A percentile compares a stretch with the other conserved stretches of the same genome.
Conservation (phyloP, 64 coral and sea anemone species). For the Astreopora myriophthalma region DNA sequence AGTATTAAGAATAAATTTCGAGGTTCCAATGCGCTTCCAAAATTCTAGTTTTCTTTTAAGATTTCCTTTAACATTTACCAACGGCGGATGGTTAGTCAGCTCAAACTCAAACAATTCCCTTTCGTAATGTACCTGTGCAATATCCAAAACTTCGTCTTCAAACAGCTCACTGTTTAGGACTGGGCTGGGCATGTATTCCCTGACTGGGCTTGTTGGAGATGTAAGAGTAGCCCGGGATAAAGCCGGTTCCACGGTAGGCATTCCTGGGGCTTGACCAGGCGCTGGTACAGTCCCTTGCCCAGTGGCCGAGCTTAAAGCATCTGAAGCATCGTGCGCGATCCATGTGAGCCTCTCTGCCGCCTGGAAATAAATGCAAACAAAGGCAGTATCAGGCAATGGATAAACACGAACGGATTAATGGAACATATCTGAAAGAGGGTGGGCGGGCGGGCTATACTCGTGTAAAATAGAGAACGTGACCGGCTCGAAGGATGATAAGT, state of each 20-base stretch:
- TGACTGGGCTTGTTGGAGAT: neutral
- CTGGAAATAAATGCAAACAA: neutral
- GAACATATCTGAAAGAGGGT: too few species aligned
- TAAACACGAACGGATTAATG: too few species aligned
- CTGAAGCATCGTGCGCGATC: neutral
- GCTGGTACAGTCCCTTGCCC: neutral
- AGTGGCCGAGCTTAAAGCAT: neutral
- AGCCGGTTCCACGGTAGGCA: neutral
- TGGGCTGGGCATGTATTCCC: neutral
- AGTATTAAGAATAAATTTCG: neutral
- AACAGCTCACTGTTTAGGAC: neutral
- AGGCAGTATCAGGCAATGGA: neutral
- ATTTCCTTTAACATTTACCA: neutral
- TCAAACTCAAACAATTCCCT: neutral
- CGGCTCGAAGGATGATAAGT: neutral
- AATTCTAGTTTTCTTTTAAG: slow-evolving; percentile 4
- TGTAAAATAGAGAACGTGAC: neutral
- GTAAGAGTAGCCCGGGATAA: neutral
- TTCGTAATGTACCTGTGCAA: neutral
- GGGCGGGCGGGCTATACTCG: neutral
- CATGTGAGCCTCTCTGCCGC: neutral
- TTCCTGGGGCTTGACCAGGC: neutral
- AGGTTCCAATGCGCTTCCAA: slow-evolving; percentile 36
- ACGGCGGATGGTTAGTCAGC: neutral
- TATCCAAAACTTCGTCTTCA: neutral